Evolutionary conservation across 2,113 vertebrate genomes (phyloP).

Genomic region (Centropus bengalensis): DNA sequence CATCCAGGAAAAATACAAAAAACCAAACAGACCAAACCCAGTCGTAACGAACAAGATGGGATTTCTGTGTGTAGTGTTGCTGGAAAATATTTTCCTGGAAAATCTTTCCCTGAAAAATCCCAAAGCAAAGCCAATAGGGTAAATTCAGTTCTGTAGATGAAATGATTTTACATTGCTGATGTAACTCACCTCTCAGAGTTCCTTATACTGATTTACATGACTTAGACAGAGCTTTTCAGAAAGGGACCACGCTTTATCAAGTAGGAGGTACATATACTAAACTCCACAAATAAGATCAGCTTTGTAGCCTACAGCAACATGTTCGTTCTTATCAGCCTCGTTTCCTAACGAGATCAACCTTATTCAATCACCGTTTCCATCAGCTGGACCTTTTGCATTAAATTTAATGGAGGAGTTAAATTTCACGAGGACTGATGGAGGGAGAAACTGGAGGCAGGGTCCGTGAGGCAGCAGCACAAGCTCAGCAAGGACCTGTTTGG

Average conservation of each 20-base stretch:
- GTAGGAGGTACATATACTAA: fast-evolving
- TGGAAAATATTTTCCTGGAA: neutral
- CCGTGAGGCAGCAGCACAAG: fast-evolving
- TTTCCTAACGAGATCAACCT: neutral
- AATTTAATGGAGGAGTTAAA: neutral
- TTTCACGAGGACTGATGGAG: neutral
- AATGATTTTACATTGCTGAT: neutral
- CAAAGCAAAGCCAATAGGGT: fast-evolving
- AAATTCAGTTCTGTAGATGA: neutral
- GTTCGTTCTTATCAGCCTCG: fast-evolving
- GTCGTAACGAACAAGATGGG: neutral
- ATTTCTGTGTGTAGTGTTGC: neutral
- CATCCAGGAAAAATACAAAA: neutral
- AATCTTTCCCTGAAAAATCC: neutral
- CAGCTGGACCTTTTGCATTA: neutral
- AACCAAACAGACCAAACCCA: neutral
- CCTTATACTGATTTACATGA: neutral
- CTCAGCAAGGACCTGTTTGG: neutral
- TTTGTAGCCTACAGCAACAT: neutral
- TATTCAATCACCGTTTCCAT: neutral
- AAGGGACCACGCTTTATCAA: neutral
- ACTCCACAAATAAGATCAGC: neutral
- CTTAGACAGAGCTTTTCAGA: neutral
- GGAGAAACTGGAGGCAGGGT: neutral
- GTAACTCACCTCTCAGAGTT: neutral